phyloP scores from a whole-genome alignment of 2,113 vertebrate genomes.

The Caloenas nicobarica region DNA sequence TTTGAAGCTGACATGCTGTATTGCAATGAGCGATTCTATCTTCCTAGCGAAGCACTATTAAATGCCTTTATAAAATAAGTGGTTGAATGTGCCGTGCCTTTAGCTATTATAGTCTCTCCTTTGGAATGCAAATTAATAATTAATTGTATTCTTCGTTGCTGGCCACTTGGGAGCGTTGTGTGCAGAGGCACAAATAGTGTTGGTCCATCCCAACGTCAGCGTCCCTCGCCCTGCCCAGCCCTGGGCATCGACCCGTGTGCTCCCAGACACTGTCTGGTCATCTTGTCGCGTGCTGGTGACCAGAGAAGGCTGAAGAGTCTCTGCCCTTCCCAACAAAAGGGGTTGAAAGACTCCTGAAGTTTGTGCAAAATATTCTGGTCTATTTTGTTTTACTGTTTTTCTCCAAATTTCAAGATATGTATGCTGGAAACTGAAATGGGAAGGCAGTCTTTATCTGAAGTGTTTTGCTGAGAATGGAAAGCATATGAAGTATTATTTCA shows the following conservation, averaged over 20 bases:
- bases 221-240: neutral
- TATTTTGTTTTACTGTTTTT: neutral
- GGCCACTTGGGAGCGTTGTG: neutral
- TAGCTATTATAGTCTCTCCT: neutral
- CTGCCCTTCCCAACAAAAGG: neutral
- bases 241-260: neutral
- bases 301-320: neutral
- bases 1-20: neutral
- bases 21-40: neutral
- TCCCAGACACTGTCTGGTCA: neutral
- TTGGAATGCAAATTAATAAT: neutral
- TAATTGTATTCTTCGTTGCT: neutral
- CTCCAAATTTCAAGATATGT: accelerated
- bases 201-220: neutral
- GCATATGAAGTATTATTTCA: neutral
- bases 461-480: neutral
- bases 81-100: neutral
- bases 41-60: neutral
- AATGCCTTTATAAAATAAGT: neutral
- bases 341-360: neutral
- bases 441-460: neutral
- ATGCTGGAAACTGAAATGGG: neutral
- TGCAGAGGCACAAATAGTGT: neutral
- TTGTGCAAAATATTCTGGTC: neutral
- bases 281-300: neutral